phyloP scores from a whole-genome alignment of 2,113 vertebrate genomes.

The Oenanthe oenanthe region DNA sequence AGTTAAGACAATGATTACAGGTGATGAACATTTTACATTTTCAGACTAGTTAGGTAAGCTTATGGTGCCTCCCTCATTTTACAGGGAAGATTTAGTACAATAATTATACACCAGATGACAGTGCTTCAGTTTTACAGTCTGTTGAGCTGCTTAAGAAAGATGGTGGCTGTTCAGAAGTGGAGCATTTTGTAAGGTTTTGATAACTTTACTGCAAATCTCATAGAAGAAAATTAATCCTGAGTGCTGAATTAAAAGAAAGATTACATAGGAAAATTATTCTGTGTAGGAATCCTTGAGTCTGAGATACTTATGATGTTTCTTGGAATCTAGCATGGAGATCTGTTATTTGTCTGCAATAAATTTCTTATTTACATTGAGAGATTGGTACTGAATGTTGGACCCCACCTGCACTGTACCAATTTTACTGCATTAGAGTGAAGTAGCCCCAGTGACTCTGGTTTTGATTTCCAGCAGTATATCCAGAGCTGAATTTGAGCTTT shows the following conservation, averaged over 20 bases:
- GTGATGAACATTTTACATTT: conserved; percentile 39
- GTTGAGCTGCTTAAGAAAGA: background rate
- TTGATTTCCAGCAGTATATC: background rate
- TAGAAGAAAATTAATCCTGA: background rate
- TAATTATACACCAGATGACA: conserved; percentile 20
- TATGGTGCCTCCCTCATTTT: conserved; percentile 45
- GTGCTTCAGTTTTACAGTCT: conserved; percentile 31
- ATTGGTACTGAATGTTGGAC: background rate
- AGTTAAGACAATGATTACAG: conserved; percentile 40
- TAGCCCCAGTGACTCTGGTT: background rate
- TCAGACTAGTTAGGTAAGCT: conserved; percentile 53
- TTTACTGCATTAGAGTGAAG: background rate
- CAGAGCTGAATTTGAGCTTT: background rate
- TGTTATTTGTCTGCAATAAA: background rate
- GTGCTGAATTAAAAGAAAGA: background rate
- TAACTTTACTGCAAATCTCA: background rate
- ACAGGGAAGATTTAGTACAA: conserved; percentile 35
- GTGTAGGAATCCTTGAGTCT: background rate
- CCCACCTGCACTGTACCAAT: background rate
- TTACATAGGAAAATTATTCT: background rate
- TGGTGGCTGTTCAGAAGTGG: conserved; percentile 1
- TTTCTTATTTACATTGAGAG: background rate
- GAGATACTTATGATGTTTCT: background rate
- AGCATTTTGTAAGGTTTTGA: conserved; percentile 28
- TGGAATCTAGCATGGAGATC: background rate